These are phyloP conservation scores for Frankliniella intonsa DNA, from an alignment of 2,888 invertebrate genomes.

Conservation along the genomic window DNA sequence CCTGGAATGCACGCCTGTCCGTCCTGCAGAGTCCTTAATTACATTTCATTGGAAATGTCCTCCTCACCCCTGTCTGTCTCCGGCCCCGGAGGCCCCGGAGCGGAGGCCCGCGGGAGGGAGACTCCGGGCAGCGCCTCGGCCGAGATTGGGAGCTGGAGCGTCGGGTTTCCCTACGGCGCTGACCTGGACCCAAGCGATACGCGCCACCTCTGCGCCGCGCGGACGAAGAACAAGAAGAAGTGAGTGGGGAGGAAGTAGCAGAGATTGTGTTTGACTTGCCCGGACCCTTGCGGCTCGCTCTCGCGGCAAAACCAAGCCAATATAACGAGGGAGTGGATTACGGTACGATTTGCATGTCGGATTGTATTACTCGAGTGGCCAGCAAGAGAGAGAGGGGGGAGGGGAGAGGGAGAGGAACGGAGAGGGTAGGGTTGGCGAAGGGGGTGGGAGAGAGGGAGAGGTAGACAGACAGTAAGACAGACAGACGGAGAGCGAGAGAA, in stretches of 20 bases:
- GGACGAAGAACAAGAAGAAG: background rate
- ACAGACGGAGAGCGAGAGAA: background rate
- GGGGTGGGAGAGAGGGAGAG: background rate
- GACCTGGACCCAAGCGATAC: too few species aligned
- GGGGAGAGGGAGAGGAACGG: background rate
- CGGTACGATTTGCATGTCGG: background rate
- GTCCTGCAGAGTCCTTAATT: background rate
- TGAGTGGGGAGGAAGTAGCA: background rate
- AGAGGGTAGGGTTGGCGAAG: background rate
- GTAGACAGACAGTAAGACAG: background rate
- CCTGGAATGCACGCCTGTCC: background rate
- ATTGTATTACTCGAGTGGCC: background rate
- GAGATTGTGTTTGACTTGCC: background rate
- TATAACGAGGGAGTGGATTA: background rate
- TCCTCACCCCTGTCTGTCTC: too few species aligned
- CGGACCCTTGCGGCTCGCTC: background rate
- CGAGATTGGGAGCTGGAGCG: too few species aligned
- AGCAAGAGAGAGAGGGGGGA: background rate
- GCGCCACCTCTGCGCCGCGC: too few species aligned
- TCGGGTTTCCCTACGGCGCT: too few species aligned
- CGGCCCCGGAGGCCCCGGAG: too few species aligned
- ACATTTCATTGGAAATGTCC: conserved; percentile 3
- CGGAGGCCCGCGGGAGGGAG: too few species aligned
- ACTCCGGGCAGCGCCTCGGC: too few species aligned
- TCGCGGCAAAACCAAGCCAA: background rate